A percentile compares a stretch with the other conserved stretches of the same genome.
Conservation (phyloP, 2,797 vertebrate genomes). For the Clarias fuscus region DNA sequence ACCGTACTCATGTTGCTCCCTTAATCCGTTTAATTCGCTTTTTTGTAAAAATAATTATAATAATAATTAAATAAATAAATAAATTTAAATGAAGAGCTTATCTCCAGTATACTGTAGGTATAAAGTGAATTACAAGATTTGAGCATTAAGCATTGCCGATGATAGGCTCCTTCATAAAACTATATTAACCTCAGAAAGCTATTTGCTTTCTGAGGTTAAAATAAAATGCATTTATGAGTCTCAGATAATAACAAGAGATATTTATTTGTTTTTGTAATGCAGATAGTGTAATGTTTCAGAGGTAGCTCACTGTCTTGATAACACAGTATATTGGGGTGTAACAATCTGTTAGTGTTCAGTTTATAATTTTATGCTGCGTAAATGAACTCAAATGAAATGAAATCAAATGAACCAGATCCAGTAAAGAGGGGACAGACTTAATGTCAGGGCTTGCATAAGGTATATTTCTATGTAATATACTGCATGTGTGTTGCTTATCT, state of each 20-base stretch:
- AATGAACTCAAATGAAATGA: background rate
- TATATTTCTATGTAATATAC: background rate
- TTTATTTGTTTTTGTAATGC: constrained; percentile 2
- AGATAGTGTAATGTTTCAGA: background rate
- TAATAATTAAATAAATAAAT: too few species aligned
- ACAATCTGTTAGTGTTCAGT: background rate
- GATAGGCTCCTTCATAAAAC: background rate
- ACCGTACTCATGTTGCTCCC: background rate
- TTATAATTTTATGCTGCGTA: background rate
- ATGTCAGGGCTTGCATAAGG: background rate
- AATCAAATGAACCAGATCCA: background rate
- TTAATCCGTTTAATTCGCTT: background rate
- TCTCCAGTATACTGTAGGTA: too few species aligned
- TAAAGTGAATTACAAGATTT: background rate
- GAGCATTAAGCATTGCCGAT: background rate
- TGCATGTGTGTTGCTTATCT: background rate
- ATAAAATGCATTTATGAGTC: background rate
- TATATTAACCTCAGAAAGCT: background rate
- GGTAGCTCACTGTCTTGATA: background rate
- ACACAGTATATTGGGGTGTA: background rate
- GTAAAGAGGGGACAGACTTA: background rate
- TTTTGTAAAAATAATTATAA: too few species aligned
- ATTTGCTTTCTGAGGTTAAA: background rate
- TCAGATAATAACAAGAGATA: background rate
- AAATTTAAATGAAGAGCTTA: too few species aligned